phyloP scores from a whole-genome alignment of 2,888 invertebrate genomes.

The Melolontha melolontha region DNA sequence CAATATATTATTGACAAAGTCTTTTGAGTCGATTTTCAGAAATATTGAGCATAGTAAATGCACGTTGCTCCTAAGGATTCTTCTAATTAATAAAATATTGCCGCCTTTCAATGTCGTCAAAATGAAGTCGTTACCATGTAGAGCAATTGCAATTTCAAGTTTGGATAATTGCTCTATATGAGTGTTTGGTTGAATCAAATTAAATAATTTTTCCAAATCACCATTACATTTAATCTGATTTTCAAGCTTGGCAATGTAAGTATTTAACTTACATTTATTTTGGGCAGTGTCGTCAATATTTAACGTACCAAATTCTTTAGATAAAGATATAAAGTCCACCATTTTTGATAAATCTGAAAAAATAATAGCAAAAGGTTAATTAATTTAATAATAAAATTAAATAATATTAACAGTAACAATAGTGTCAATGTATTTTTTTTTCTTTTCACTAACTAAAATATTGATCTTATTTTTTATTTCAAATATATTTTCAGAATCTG shows the following conservation, averaged over 20 bases:
- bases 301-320: neutral
- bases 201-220: neutral
- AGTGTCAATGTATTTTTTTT: too few species aligned
- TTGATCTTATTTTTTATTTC: too few species aligned
- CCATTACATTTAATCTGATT: neutral
- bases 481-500: too few species aligned
- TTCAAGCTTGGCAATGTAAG: constrained; percentile 1
- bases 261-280: neutral
- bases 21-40: neutral
- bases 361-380: too few species aligned
- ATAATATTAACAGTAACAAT: too few species aligned
- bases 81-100: neutral
- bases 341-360: neutral
- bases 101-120: neutral
- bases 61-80: neutral
- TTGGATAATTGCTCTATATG: neutral
- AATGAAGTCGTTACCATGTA: neutral
- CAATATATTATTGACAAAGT: constrained; percentile 1
- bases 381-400: too few species aligned
- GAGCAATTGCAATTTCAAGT: constrained; percentile 3
- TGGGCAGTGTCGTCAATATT: neutral
- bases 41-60: neutral
- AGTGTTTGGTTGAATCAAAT: neutral
- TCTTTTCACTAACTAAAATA: too few species aligned
- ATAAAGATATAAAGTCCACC: neutral